These are phyloP conservation scores for Willisornis vidua DNA, from an alignment of 2,113 vertebrate species.

Conservation along the genomic window DNA sequence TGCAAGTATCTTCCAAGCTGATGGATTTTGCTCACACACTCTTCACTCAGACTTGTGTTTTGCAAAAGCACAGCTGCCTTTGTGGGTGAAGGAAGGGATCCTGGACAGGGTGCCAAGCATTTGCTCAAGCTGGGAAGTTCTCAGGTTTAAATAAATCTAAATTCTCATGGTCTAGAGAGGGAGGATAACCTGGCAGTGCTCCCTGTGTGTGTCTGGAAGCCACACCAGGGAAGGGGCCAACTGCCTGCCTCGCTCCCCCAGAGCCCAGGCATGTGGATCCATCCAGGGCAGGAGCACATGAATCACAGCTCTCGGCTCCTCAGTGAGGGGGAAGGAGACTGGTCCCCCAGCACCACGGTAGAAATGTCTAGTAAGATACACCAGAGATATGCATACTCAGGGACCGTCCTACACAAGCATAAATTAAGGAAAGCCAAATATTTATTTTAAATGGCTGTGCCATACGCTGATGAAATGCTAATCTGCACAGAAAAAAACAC, in stretches of 20 bases:
- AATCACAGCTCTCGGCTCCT: background rate
- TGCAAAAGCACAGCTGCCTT: background rate
- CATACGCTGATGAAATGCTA: slow-evolving; percentile 53
- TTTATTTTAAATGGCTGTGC: slow-evolving; percentile 44
- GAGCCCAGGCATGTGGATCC: background rate
- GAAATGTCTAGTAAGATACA: slow-evolving; percentile 11
- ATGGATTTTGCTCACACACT: background rate
- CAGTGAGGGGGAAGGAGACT: fast-evolving
- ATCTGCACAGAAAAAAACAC: background rate
- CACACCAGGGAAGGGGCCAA: fast-evolving
- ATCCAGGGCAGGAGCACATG: background rate
- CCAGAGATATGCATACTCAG: background rate
- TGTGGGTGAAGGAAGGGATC: background rate
- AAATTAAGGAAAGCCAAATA: slow-evolving; percentile 49
- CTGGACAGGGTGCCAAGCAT: fast-evolving
- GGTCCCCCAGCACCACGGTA: background rate
- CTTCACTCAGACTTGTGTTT: background rate
- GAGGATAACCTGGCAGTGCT: background rate
- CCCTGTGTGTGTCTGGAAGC: fast-evolving
- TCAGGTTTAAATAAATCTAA: background rate
- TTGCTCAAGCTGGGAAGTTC: background rate
- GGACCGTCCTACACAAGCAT: slow-evolving; percentile 2
- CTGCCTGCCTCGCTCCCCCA: fast-evolving
- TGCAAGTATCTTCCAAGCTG: background rate
- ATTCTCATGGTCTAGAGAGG: background rate